Base-by-base conservation (phyloP, 2,888 invertebrate species). In the Rhabditoides inermis region DNA sequence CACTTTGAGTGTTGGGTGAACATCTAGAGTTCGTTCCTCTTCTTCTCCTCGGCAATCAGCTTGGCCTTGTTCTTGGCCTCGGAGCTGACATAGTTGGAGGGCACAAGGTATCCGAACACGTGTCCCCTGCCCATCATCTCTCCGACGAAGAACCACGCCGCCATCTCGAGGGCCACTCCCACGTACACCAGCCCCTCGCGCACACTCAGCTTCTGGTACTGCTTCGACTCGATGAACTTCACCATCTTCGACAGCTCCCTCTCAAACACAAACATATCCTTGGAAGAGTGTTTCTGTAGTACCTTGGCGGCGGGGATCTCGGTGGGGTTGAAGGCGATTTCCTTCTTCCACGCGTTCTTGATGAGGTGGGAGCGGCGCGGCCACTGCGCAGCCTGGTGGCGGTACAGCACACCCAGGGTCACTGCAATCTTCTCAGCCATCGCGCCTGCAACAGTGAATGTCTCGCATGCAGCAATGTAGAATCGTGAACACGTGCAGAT, bases 111-210 rank as follows among this genome's bases (percentile, higher is more conserved):
- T 30, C 92, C 94, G 60, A 90, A 84, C 74, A 92, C 65, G 77
- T 86, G 85, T 69, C 90, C 84, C 79, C 90, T 90, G 75, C 95
- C 95, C 74, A 95, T 90, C 77, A 88, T 87, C 83, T 98, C 95
- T 66, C 95, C 95, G 65, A 90, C 81, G 76, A 86, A 94, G 81
- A 95, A 98, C 90, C 92, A 94, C 80, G 87, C 88, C 12, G 44
- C 15, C n/a, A 50, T 36, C 50, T 95, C 95, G 54, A 85, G 81
- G n/a, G 84, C 85, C 12, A 95, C 85, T n/a, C 91, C 80, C 2
- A 86, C 84, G 77, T 95, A 95, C 45, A 91, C 77, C 81, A 86
- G 85, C 3, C 86, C 90, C 76, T 94, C 88, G 35, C 56, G 45
- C 27, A 67, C 51, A 27, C 58, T 55, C n/a, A 58, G 41, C 15